phyloP scores from a whole-genome alignment of 1,140 invertebrate genomes.

The Bicyclus anynana region DNA sequence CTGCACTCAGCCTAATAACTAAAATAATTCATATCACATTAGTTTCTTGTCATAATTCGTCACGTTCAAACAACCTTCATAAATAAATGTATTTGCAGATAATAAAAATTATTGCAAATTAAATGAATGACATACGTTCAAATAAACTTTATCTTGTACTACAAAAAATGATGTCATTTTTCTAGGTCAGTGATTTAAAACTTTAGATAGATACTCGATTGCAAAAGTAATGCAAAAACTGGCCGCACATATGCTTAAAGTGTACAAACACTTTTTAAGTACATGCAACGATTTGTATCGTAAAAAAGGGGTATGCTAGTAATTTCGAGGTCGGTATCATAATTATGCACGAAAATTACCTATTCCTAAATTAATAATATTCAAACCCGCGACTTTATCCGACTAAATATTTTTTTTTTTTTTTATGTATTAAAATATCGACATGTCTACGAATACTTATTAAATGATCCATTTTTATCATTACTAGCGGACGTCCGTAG shows the following conservation, averaged over 20 bases:
- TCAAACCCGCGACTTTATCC: neutral
- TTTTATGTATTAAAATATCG: too few relatives aligned
- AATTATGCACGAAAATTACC: neutral
- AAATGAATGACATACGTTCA: slow-evolving; percentile 2
- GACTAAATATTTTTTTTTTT: too few relatives aligned
- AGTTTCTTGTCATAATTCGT: slow-evolving; percentile 7
- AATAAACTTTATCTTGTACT: slow-evolving; percentile 4
- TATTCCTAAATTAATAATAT: neutral
- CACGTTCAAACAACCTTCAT: slow-evolving; percentile 8
- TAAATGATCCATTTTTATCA: too few relatives aligned
- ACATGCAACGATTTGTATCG: neutral
- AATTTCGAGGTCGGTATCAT: slow-evolving; percentile 1
- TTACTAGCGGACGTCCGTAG: too few relatives aligned
- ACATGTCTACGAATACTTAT: too few relatives aligned
- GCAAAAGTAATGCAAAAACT: slow-evolving; percentile 5
- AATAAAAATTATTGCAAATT: slow-evolving; percentile 1
- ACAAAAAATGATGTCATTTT: slow-evolving; percentile 4
- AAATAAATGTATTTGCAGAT: slow-evolving; percentile 9
- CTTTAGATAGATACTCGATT: neutral
- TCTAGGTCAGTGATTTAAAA: slow-evolving; percentile 6
- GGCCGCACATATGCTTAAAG: neutral
- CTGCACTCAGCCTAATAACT: neutral
- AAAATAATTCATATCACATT: neutral
- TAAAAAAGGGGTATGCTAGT: neutral
- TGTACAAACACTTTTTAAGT: neutral